Evolutionary conservation across 2,888 invertebrate genomes (phyloP).

Genomic region (Pammene fasciana): DNA sequence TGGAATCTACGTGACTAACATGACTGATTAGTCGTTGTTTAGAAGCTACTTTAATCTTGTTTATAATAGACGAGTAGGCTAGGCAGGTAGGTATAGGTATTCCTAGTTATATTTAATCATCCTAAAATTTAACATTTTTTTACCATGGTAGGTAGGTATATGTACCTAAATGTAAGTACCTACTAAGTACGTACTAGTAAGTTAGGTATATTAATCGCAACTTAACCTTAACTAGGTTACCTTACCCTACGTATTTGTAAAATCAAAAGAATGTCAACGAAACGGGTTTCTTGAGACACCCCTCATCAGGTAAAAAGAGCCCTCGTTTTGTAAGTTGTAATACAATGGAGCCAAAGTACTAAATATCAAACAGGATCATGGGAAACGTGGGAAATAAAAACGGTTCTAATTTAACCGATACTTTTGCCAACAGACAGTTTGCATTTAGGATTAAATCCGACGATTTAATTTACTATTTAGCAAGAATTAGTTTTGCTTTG

Average conservation of each 20-base stretch:
- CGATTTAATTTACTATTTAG: neutral
- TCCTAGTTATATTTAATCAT: no score
- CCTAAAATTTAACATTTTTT: no score
- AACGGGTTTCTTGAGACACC: constrained; percentile 13
- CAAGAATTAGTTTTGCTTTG: neutral
- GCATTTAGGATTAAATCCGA: neutral
- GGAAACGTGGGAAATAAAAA: constrained; percentile 32
- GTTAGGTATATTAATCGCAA: no score
- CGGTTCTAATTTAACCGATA: neutral
- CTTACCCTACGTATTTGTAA: neutral
- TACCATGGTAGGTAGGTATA: no score
- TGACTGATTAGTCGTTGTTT: no score
- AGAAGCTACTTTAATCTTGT: no score
- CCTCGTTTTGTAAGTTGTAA: constrained; percentile 24
- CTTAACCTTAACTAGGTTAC: no score
- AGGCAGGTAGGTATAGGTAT: neutral
- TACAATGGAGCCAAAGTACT: constrained; percentile 21
- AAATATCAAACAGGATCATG: constrained; percentile 1
- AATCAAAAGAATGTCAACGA: neutral
- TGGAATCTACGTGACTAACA: no score
- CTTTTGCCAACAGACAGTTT: neutral
- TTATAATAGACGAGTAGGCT: no score
- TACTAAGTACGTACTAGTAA: no score
- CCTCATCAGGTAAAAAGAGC: constrained; percentile 24
- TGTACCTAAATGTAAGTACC: no score